These are phyloP conservation scores for Protaetia brevitarsis DNA, from an alignment of 1,140 invertebrate genomes.

Conservation along the genomic window DNA sequence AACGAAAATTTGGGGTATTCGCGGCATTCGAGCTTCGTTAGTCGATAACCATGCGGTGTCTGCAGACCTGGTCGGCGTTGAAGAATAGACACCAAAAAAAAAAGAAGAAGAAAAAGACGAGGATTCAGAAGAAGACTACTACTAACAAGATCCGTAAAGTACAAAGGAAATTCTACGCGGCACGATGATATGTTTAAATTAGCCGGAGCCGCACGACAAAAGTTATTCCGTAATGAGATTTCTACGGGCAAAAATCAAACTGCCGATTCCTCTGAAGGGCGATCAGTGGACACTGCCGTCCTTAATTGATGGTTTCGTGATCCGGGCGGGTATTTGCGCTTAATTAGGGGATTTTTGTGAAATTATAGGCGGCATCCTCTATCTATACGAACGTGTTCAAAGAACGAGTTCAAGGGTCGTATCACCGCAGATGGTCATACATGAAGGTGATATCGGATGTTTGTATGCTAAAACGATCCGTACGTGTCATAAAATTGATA, in stretches of 20 bases:
- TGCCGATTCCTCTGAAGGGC: not conserved
- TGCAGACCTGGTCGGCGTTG: not conserved
- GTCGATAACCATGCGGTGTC: too few relatives aligned
- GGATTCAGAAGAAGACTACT: not conserved
- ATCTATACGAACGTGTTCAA: too few relatives aligned
- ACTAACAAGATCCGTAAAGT: not conserved
- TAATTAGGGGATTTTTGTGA: not conserved
- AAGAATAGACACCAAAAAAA: not conserved
- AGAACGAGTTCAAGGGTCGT: too few relatives aligned
- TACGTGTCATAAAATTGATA: too few relatives aligned
- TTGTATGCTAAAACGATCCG: too few relatives aligned
- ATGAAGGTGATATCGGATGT: too few relatives aligned
- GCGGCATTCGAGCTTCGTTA: conserved; percentile 8
- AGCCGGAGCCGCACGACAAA: not conserved
- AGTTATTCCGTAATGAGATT: conserved; percentile 14
- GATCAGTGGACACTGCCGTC: not conserved
- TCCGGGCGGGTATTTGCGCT: not conserved
- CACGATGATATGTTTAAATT: conserved; percentile 15
- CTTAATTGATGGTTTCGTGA: too few relatives aligned
- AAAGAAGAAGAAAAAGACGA: not conserved
- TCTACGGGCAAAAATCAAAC: not conserved
- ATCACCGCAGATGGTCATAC: too few relatives aligned
- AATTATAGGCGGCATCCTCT: not conserved
- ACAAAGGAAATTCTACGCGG: conserved; percentile 7
- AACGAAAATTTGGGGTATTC: conserved; percentile 3